Conservation (phyloP, 2,113 vertebrate genomes). For the Danionella cerebrum region DNA sequence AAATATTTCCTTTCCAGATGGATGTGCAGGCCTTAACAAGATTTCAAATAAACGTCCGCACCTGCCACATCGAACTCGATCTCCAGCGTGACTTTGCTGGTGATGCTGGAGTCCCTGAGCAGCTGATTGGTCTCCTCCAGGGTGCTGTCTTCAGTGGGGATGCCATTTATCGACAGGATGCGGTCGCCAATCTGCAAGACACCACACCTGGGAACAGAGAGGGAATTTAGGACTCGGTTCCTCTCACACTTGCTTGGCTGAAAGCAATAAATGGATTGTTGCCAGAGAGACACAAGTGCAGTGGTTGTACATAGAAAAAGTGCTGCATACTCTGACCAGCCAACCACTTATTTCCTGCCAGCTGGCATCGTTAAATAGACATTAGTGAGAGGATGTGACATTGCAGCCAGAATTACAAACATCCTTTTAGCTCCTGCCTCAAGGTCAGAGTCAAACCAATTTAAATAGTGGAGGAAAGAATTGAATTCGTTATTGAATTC, state of each 20-base stretch:
- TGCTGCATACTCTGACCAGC: neutral
- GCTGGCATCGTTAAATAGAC: neutral
- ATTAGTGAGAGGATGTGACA: neutral
- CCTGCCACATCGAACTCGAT: conserved; percentile 99
- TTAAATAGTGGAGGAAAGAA: neutral
- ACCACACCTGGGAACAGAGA: conserved; percentile 71
- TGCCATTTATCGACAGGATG: conserved; percentile 88
- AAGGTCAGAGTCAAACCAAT: neutral
- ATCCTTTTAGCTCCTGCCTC: neutral
- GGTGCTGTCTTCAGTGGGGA: conserved; percentile 93
- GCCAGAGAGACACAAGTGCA: neutral
- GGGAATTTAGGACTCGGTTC: neutral
- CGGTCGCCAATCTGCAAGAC: conserved; percentile 96
- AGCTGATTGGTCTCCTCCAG: conserved; percentile 97
- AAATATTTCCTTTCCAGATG: neutral
- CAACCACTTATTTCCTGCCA: neutral
- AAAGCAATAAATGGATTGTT: neutral
- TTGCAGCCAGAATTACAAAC: neutral
- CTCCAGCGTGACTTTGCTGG: conserved; percentile 90
- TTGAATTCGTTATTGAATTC: neutral
- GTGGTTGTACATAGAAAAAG: neutral
- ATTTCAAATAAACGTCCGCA: conserved; percentile 43
- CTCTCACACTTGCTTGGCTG: neutral
- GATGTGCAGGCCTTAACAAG: neutral
- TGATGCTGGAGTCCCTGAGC: conserved; percentile 89